These are phyloP conservation scores for Octodon degus DNA, from an alignment of 2,113 vertebrate species.

Conservation along the genomic window DNA sequence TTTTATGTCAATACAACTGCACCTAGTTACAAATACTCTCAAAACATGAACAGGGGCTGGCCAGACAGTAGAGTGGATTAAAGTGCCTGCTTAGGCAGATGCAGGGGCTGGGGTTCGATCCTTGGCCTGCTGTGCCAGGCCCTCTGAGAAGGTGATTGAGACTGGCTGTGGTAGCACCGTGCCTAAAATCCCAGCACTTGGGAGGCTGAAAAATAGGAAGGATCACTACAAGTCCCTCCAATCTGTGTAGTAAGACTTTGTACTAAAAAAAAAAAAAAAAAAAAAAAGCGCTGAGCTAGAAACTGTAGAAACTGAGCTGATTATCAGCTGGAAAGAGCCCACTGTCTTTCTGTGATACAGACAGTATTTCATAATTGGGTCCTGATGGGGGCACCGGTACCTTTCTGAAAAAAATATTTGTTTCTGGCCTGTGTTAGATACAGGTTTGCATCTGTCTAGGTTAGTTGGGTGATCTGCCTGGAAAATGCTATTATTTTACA, in stretches of 20 bases:
- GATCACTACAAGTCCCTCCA: no score
- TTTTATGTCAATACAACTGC: not conserved
- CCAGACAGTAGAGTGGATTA: no score
- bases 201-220: no score
- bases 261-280: no score
- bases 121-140: no score
- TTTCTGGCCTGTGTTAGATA: not conserved
- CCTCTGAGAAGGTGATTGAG: no score
- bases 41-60: not conserved
- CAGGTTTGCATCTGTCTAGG: not conserved
- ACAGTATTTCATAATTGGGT: not conserved
- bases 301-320: constrained; percentile 1
- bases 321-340: not conserved
- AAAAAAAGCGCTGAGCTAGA: not conserved
- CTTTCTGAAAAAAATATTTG: constrained; percentile 11
- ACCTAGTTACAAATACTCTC: constrained; percentile 12
- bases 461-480: not conserved
- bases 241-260: no score
- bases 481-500: not conserved
- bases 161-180: no score
- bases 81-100: no score
- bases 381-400: not conserved
- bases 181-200: no score
- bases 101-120: no score
- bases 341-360: not conserved